Conservation (phyloP, 2,888 invertebrate genomes). For the Synanthedon andrenaeformis region DNA sequence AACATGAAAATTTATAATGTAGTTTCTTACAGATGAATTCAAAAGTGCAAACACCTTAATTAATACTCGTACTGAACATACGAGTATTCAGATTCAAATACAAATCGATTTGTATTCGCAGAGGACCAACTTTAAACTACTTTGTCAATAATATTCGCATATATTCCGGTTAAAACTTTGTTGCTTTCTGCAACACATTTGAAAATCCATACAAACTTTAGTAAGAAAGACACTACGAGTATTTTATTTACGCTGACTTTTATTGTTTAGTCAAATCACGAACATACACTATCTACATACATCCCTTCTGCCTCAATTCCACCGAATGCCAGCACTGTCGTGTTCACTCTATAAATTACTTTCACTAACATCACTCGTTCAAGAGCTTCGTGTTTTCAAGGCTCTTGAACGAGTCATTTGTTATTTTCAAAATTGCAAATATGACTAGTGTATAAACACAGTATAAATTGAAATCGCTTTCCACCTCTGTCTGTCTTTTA, state of each 20-base stretch:
- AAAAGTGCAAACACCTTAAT: too few species aligned
- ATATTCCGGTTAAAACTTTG: not conserved
- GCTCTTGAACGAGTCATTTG: too few species aligned
- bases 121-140: slow-evolving; percentile 1
- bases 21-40: too few species aligned
- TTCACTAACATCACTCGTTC: not conserved
- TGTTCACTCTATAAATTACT: slow-evolving; percentile 7
- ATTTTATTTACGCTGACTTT: not conserved
- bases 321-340: not conserved
- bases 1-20: too few species aligned
- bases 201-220: not conserved
- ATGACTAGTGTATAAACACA: too few species aligned
- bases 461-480: too few species aligned
- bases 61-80: not conserved
- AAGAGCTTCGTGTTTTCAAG: slow-evolving; percentile 1
- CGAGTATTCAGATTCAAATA: not conserved
- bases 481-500: too few species aligned
- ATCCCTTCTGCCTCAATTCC: slow-evolving; percentile 1
- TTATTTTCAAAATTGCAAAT: too few species aligned
- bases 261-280: slow-evolving; percentile 6
- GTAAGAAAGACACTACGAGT: too few species aligned
- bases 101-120: not conserved
- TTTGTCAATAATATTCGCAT: slow-evolving; percentile 3
- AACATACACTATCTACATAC: slow-evolving; percentile 4
- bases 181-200: not conserved